These are phyloP conservation scores for Frieseomelitta varia DNA, from an alignment of 1,140 invertebrate species.

Conservation along the genomic window DNA sequence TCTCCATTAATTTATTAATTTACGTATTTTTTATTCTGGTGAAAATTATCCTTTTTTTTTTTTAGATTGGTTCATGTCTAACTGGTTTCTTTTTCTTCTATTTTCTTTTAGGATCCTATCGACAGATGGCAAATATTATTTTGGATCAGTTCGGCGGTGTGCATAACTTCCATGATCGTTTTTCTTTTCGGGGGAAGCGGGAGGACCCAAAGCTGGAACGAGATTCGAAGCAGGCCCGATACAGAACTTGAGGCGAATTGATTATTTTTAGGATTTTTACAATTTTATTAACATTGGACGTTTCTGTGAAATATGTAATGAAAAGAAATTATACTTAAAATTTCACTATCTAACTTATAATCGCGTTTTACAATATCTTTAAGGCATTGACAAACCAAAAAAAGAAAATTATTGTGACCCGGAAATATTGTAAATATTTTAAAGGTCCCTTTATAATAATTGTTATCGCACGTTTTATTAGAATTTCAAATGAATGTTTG, in stretches of 20 bases:
- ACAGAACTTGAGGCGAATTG: neutral
- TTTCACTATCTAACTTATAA: too few species aligned
- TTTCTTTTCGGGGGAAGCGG: conserved; percentile 82
- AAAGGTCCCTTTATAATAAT: neutral
- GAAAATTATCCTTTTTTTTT: neutral
- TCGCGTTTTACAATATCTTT: neutral
- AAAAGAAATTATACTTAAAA: neutral
- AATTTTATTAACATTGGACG: neutral
- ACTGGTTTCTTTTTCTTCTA: conserved; percentile 3
- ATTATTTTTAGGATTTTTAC: neutral
- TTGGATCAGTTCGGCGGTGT: conserved; percentile 83
- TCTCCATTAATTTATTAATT: neutral
- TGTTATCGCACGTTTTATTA: neutral
- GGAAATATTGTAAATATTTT: conserved; percentile 15
- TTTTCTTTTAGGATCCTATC: conserved; percentile 81
- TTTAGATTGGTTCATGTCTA: neutral
- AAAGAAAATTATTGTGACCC: neutral
- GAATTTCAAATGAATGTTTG: neutral
- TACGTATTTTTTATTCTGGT: neutral
- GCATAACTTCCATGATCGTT: conserved; percentile 81
- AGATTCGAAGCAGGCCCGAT: conserved; percentile 20
- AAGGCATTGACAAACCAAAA: neutral
- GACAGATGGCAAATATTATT: conserved; percentile 85
- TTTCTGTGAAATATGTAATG: neutral
- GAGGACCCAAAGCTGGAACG: conserved; percentile 80